Percentiles rank a stretch among this genome's conserved stretches.
These are phyloP conservation scores for Venustaconcha ellipsiformis DNA, from an alignment of 1,140 invertebrate genomes.

Conservation along the genomic window DNA sequence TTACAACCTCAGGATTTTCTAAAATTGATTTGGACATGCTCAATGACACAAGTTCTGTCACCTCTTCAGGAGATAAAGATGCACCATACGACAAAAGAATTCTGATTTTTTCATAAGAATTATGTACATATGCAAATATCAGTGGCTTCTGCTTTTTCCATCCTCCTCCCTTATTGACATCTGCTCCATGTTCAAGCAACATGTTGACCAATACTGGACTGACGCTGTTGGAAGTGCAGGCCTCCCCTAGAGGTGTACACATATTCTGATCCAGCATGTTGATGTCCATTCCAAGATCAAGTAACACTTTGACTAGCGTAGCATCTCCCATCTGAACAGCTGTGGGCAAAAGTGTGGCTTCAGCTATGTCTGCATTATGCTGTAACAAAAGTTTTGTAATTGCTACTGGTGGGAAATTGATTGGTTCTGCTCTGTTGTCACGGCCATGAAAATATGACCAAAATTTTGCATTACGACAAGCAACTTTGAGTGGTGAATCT, in stretches of 20 bases:
- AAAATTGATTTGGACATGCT: constrained; percentile 59
- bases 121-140: constrained; percentile 62
- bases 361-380: constrained; percentile 47
- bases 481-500: constrained; percentile 55
- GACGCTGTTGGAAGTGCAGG: constrained; percentile 51
- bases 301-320: constrained; percentile 51
- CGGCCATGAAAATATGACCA: constrained; percentile 59
- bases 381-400: constrained; percentile 56
- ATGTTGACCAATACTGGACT: constrained; percentile 47
- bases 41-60: constrained; percentile 59
- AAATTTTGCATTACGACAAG: constrained; percentile 58
- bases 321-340: constrained; percentile 56
- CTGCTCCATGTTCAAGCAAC: constrained; percentile 56
- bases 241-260: constrained; percentile 56
- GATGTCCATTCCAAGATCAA: constrained; percentile 59
- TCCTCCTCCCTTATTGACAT: constrained; percentile 58
- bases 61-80: constrained; percentile 51
- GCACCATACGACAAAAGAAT: constrained; percentile 61
- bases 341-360: constrained; percentile 57
- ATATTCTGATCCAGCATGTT: constrained; percentile 61
- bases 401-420: constrained; percentile 55
- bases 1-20: constrained; percentile 61
- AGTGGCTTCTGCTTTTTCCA: constrained; percentile 62
- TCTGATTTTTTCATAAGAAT: constrained; percentile 60
- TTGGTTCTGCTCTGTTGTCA: constrained; percentile 26